phyloP scores from a whole-genome alignment of 1,140 invertebrate genomes.

The Drosophila leontia region DNA sequence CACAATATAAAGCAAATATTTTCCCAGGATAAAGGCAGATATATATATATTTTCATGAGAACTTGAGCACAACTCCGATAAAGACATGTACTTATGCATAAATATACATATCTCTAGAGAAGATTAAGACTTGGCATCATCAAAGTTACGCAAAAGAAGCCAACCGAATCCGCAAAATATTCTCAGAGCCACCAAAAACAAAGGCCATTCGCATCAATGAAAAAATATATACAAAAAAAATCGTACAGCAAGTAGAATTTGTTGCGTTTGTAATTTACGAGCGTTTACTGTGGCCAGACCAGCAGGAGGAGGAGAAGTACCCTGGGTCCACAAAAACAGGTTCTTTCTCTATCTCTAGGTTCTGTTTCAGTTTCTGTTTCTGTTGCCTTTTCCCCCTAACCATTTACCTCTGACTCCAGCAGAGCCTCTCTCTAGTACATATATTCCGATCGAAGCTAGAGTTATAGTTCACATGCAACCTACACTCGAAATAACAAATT shows the following conservation, averaged over 20 bases:
- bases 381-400: conserved; percentile 3
- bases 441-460: conserved; percentile 22
- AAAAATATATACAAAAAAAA: not conserved
- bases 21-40: not conserved
- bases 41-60: not conserved
- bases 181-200: conserved; percentile 1
- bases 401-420: conserved; percentile 38
- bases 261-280: conserved; percentile 42
- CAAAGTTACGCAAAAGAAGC: not conserved
- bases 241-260: conserved; percentile 17
- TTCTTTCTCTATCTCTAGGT: conserved; percentile 47
- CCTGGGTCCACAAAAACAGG: conserved; percentile 33
- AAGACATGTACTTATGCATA: not conserved
- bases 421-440: not conserved
- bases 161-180: not conserved
- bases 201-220: conserved; percentile 22
- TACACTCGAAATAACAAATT: conserved; percentile 44
- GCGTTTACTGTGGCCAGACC: conserved; percentile 40
- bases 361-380: conserved; percentile 19
- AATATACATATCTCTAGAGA: not conserved
- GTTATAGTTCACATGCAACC: conserved; percentile 28
- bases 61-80: not conserved
- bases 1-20: not conserved
- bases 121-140: not conserved
- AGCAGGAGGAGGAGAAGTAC: not conserved